phyloP scores from a whole-genome alignment of 2,888 invertebrate species.

The Phytoseiulus persimilis region DNA sequence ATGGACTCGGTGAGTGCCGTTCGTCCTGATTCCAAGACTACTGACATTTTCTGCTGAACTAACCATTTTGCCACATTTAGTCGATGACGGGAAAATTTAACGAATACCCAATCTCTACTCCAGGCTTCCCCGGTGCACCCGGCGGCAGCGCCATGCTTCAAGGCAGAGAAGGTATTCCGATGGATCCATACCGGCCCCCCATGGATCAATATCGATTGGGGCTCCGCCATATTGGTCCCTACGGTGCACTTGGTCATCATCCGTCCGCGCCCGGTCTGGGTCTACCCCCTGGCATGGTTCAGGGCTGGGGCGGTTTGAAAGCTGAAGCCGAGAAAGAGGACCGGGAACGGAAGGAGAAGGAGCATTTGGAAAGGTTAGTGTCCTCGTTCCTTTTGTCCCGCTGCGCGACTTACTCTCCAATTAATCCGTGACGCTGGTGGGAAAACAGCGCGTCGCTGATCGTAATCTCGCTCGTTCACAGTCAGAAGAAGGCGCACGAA shows the following conservation, averaged over 20 bases:
- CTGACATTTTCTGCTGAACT: no score
- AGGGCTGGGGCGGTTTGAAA: slow-evolving; percentile 34
- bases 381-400: not conserved
- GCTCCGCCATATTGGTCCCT: not conserved
- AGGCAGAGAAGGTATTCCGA: not conserved
- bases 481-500: not conserved
- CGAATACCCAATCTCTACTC: not conserved
- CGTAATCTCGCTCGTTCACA: not conserved
- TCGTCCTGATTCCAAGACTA: no score
- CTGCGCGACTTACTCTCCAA: not conserved
- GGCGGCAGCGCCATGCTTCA: not conserved
- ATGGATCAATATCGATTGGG: slow-evolving; percentile 27
- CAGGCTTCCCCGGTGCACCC: not conserved
- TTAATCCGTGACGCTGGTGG: no score
- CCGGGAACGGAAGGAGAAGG: slow-evolving; percentile 24
- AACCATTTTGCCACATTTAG: not conserved
- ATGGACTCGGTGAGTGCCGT: not conserved
- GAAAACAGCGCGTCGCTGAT: no score
- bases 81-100: not conserved
- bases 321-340: slow-evolving; percentile 30
- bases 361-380: not conserved
- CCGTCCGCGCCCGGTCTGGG: not conserved
- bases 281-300: not conserved
- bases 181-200: not conserved
- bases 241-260: not conserved